Evolutionary conservation across 2,888 invertebrate species (phyloP), one percentile per base, ranked within the genome.

Genomic region (Ectropis crepuscularia): DNA sequence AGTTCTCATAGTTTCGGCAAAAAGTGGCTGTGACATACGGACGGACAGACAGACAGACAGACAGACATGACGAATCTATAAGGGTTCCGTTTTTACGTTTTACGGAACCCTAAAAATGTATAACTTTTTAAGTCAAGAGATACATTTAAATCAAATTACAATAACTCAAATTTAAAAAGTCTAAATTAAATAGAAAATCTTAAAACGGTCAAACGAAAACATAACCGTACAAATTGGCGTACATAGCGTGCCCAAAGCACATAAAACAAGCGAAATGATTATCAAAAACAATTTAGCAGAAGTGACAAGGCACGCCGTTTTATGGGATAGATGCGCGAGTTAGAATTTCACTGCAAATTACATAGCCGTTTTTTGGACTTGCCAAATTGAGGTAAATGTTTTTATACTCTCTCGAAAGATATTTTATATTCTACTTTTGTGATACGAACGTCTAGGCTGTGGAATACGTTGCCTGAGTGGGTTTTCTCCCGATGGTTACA

Each of bases 211-310:
- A 55, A 45, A 47, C 41, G 51, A 42, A 10, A 28, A 6, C 39
- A 57, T 51, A 57, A 53, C 42, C 46, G 46, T 51, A 41, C 9
- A 53, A 57, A 62, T 38, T 36, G 16, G 11, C n/a, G 50, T 43
- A 59, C 6, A 12, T 60, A 53, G 60, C 64, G 57, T 60, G 57
- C 5, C 53, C 50, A 39, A 6, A 12, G 51, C 28, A 47, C 59
- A 47, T 59, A 46, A 64, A 57, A 39, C 51, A 42, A 46, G 46
- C 51, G 39, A 55, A 64, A 53, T 60, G 12, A 49, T 45, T 55
- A 64, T 64, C 55, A 60, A 60, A 64, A 64, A 53, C 60, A 60
- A 60, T 60, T 64, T 48, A 55, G 64, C 42, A 37, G 46, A n/a
- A 42, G 37, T 38, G 64, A 64, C 60, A 64, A 59, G 58, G 53